Conservation (phyloP, 2,888 invertebrate genomes). For the Leptinotarsa tumamoca region DNA sequence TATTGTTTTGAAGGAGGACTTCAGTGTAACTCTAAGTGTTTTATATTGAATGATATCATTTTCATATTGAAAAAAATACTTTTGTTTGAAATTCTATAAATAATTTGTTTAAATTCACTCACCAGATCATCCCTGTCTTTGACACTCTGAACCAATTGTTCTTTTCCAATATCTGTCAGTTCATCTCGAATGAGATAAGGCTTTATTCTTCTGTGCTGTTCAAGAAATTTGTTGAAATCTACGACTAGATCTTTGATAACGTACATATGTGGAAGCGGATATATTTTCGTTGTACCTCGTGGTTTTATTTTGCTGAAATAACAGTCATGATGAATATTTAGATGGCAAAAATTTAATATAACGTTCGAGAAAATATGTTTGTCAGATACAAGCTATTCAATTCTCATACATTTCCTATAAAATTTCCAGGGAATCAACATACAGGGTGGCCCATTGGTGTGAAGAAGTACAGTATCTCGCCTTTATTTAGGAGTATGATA, state of each 20-base stretch:
- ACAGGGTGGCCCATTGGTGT: too few relatives aligned
- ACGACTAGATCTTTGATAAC: slow-evolving; percentile 79
- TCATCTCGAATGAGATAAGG: slow-evolving; percentile 75
- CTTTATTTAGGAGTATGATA: too few relatives aligned
- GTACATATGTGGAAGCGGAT: slow-evolving; percentile 86
- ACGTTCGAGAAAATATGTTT: too few relatives aligned
- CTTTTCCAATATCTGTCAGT: slow-evolving; percentile 61
- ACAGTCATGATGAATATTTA: neutral
- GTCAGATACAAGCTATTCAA: too few relatives aligned
- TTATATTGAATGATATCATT: too few relatives aligned
- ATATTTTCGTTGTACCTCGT: slow-evolving; percentile 63
- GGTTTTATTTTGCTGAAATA: slow-evolving; percentile 49
- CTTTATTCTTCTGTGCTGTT: slow-evolving; percentile 76
- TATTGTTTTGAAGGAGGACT: too few relatives aligned
- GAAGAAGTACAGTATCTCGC: too few relatives aligned
- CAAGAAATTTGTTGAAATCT: slow-evolving; percentile 70
- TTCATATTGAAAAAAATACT: too few relatives aligned
- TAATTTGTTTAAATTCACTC: slow-evolving; percentile 4
- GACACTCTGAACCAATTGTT: slow-evolving; percentile 75
- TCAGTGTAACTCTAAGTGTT: too few relatives aligned
- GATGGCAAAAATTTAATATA: neutral
- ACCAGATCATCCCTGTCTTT: slow-evolving; percentile 74
- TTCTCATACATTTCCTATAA: too few relatives aligned
- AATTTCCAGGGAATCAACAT: too few relatives aligned
- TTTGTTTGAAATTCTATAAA: too few relatives aligned